These are phyloP conservation scores for Macropodus opercularis DNA, from an alignment of 2,797 vertebrate genomes.

Conservation along the genomic window DNA sequence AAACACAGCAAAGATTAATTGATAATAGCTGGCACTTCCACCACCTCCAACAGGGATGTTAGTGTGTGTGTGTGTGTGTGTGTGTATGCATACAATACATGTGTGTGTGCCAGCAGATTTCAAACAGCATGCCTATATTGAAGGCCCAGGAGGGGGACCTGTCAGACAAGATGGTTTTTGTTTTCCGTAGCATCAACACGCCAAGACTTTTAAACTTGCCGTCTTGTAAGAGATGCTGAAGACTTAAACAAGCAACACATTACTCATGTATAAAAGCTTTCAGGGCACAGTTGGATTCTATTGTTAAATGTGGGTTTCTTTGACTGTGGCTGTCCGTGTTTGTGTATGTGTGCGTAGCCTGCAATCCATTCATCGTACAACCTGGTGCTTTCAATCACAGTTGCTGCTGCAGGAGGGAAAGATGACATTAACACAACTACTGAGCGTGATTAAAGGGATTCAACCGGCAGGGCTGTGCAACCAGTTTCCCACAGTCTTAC, in stretches of 20 bases:
- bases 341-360: constrained; percentile 21
- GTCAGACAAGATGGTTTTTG: constrained; percentile 76
- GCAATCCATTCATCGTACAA: constrained; percentile 30
- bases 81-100: constrained; percentile 42
- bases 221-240: constrained; percentile 64
- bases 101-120: constrained; percentile 70
- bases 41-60: constrained; percentile 78
- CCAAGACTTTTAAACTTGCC: constrained; percentile 70
- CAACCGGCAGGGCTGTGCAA: constrained; percentile 18
- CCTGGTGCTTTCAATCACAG: constrained; percentile 33
- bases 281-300: constrained; percentile 48
- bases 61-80: constrained; percentile 39
- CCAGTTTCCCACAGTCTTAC: constrained; percentile 18
- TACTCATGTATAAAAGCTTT: constrained; percentile 67
- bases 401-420: constrained; percentile 36
- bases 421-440: constrained; percentile 32
- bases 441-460: constrained; percentile 40
- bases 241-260: constrained; percentile 75
- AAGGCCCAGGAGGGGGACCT: constrained; percentile 77
- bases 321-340: constrained; percentile 39
- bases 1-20: constrained; percentile 84
- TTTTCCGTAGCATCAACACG: constrained; percentile 67
- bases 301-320: constrained; percentile 51
- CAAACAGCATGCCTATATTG: constrained; percentile 76
- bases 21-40: constrained; percentile 83